Conservation (phyloP, 2,113 vertebrate genomes). For the Phyllostomus hastatus region DNA sequence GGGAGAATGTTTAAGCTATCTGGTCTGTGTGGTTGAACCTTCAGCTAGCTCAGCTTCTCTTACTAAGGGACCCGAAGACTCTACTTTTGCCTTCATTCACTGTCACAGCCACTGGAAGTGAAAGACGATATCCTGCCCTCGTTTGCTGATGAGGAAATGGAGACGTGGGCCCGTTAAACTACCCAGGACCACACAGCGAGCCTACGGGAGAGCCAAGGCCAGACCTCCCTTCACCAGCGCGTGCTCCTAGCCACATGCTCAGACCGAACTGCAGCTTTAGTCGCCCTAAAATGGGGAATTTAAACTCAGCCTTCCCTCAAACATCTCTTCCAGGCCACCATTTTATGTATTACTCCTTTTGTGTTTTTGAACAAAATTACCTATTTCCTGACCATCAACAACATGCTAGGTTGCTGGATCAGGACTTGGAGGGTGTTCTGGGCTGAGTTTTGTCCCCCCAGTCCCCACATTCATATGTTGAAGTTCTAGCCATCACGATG, state of each 20-base stretch:
- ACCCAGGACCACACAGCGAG: background rate
- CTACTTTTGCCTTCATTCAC: background rate
- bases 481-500: background rate
- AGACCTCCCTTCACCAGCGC: background rate
- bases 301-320: background rate
- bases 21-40: background rate
- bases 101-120: background rate
- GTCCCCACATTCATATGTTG: background rate
- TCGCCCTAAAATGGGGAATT: background rate
- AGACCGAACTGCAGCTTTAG: background rate
- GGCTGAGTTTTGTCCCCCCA: background rate
- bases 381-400: background rate
- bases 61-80: background rate
- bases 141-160: background rate
- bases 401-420: background rate
- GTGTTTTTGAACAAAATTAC: background rate
- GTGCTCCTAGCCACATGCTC: background rate
- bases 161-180: background rate
- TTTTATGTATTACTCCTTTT: conserved; percentile 4
- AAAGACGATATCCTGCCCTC: background rate
- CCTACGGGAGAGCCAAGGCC: background rate
- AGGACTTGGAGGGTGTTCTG: background rate
- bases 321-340: background rate
- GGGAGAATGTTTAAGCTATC: background rate
- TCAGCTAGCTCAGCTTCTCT: background rate